Evolutionary conservation across 1,140 invertebrate species (phyloP).

Genomic region (Hylaeus volcanicus): DNA sequence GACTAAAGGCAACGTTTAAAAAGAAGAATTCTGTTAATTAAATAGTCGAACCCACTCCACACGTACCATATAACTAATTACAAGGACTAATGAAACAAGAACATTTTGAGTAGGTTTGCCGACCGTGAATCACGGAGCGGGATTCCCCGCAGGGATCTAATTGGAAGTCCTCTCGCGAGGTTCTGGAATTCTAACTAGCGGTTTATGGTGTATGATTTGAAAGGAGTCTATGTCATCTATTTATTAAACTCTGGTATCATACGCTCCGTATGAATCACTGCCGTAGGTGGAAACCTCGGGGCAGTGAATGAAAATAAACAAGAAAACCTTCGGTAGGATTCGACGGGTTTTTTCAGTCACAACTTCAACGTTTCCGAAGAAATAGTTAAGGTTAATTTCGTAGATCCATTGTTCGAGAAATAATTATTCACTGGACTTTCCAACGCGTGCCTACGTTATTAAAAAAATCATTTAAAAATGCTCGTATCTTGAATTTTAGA

Average conservation of each 20-base stretch:
- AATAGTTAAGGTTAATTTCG: too few relatives aligned
- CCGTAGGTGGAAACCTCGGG: conserved; percentile 36
- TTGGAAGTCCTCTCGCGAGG: not conserved
- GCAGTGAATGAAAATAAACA: conserved; percentile 9
- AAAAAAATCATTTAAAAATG: too few relatives aligned
- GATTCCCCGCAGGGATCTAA: conserved; percentile 35
- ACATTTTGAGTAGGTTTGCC: not conserved
- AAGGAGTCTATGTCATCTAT: not conserved
- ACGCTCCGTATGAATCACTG: not conserved
- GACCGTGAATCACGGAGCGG: conserved; percentile 33
- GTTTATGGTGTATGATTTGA: conserved; percentile 18
- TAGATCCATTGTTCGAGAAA: too few relatives aligned
- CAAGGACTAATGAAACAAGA: not conserved
- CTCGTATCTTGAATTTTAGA: too few relatives aligned
- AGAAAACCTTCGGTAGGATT: not conserved
- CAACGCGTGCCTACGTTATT: too few relatives aligned
- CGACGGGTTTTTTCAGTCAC: not conserved
- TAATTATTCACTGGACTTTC: too few relatives aligned
- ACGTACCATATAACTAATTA: not conserved
- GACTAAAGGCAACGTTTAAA: not conserved
- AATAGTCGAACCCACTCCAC: not conserved
- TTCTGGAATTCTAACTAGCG: conserved; percentile 6
- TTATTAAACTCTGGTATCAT: conserved; percentile 6
- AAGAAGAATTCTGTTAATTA: not conserved
- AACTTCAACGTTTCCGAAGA: not conserved